Evolutionary conservation across 2,797 vertebrate species (phyloP).

Genomic region (Lutra lutra): DNA sequence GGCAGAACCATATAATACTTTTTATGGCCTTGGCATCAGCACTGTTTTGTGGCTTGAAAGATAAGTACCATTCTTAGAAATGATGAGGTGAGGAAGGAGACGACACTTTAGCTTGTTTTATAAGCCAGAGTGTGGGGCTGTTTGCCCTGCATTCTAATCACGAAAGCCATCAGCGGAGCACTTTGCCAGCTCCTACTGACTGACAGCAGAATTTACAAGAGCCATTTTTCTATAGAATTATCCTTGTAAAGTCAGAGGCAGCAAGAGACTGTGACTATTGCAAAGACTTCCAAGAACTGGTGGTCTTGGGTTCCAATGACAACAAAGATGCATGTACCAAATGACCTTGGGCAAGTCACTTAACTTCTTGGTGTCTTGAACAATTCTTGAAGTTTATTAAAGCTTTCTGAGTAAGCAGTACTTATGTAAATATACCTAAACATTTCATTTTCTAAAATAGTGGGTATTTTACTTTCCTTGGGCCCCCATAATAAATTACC

Average conservation of each 20-base stretch:
- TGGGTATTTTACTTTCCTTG: neutral
- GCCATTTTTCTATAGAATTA: constrained; percentile 45
- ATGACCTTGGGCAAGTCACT: constrained; percentile 78
- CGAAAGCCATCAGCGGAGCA: neutral
- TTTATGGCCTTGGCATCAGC: constrained; percentile 82
- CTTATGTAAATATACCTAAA: neutral
- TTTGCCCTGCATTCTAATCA: constrained; percentile 56
- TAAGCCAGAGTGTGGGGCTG: neutral
- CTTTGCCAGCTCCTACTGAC: constrained; percentile 5
- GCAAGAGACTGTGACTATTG: constrained; percentile 24
- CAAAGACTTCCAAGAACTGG: constrained; percentile 55
- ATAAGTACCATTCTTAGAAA: constrained; percentile 70
- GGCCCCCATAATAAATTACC: neutral
- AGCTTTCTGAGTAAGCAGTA: constrained; percentile 66
- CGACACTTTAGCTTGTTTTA: constrained; percentile 62
- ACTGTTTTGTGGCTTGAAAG: constrained; percentile 76
- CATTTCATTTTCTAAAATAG: constrained; percentile 30
- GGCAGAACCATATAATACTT: constrained; percentile 79
- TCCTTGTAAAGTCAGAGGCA: constrained; percentile 46
- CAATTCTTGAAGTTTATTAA: constrained; percentile 77
- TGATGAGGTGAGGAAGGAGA: constrained; percentile 53
- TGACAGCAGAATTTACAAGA: constrained; percentile 51
- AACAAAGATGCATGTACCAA: constrained; percentile 43
- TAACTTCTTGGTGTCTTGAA: constrained; percentile 66
- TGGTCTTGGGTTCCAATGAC: neutral